Conservation (phyloP, 2,113 vertebrate species). For the Odocoileus virginianus region DNA sequence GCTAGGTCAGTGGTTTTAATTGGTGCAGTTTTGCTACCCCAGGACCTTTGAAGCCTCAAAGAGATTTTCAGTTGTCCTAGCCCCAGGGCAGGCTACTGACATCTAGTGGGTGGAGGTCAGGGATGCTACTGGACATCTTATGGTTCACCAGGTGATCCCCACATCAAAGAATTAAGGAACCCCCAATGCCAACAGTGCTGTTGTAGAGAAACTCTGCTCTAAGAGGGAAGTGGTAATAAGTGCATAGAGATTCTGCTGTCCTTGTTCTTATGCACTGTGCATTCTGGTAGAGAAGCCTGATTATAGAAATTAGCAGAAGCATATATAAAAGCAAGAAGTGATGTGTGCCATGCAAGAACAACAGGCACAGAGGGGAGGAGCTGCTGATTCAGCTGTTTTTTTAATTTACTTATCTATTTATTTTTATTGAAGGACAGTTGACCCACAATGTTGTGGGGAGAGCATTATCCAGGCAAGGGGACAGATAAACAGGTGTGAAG, state of each 20-base stretch:
- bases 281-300: background rate
- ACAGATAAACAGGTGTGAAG: background rate
- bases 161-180: background rate
- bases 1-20: accelerated
- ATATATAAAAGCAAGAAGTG: background rate
- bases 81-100: background rate
- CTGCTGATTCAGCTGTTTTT: background rate
- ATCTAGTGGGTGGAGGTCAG: background rate
- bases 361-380: too few species aligned
- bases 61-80: background rate
- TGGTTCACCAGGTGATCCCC: too few species aligned
- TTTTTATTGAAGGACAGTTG: background rate
- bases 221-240: background rate
- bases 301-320: background rate
- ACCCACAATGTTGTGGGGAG: background rate
- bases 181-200: background rate
- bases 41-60: background rate
- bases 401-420: background rate
- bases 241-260: too few species aligned
- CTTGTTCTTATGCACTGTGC: background rate
- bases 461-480: background rate
- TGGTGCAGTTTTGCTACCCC: too few species aligned
- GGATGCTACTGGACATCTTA: background rate
- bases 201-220: background rate
- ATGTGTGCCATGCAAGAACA: too few species aligned